These are phyloP conservation scores for Bos indicus DNA, from an alignment of 2,113 vertebrate genomes.

Conservation along the genomic window DNA sequence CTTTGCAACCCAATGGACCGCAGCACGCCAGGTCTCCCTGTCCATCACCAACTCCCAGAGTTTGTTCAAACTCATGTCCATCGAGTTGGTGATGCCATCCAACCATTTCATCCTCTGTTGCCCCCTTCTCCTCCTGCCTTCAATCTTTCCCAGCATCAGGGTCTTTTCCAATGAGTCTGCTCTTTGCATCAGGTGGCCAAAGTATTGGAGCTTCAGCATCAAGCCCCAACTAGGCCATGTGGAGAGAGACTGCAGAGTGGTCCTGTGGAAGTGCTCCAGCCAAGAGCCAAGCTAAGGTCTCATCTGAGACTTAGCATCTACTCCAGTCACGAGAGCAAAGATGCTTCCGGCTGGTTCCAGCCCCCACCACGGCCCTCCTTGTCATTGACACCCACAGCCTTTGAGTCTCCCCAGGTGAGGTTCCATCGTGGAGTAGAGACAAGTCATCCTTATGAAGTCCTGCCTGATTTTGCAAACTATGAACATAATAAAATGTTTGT, in stretches of 20 bases:
- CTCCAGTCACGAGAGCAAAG: background rate
- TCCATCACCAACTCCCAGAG: background rate
- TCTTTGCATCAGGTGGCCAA: background rate
- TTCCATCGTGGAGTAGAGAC: background rate
- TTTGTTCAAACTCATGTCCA: background rate
- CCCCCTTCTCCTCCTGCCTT: background rate
- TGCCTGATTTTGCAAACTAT: background rate
- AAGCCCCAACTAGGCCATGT: background rate
- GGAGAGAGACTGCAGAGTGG: background rate
- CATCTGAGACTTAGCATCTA: background rate
- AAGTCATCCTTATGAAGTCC: background rate
- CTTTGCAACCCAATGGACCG: fast-evolving
- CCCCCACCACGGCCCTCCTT: fast-evolving
- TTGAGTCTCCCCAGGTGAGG: background rate
- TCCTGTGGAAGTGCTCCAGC: background rate
- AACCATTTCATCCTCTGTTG: background rate
- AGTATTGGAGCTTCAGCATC: background rate
- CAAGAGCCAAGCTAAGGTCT: background rate
- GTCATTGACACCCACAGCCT: background rate
- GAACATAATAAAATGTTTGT: background rate
- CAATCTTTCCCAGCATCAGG: background rate
- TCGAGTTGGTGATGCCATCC: background rate
- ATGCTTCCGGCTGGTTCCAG: background rate
- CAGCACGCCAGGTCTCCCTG: background rate
- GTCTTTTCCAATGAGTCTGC: background rate